Evolutionary conservation across 2,888 invertebrate species (phyloP), one percentile per base, ranked within the genome.

Genomic region (Parelbella ahira): DNA sequence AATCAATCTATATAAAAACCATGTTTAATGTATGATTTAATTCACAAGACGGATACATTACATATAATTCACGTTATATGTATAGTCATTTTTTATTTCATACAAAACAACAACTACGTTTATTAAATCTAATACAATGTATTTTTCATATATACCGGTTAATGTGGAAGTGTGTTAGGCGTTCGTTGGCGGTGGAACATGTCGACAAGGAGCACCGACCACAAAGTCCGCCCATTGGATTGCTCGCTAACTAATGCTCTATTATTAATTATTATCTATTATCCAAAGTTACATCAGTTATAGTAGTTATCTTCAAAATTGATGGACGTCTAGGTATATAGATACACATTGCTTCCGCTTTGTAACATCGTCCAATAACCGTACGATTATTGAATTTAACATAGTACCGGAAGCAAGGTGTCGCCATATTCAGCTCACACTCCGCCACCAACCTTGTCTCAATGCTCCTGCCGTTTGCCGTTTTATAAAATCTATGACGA

Each of bases 11-110:
- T 84, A 84, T 83, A 82, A 82, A 87, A 84, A 82, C 78, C 75
- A 75, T 76, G 80, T 61, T 64, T 70, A 64, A 64, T 48, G 50
- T 61, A 61, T 64, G 68, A 60, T 70, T 65, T 72, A 70, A 61
- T 80, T 86, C 86, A 86, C 83, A 84, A 84, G 84, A 86, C 83
- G 84, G 87, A 86, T 83, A 82, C 78, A 75, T 60, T 75, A 73
- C 83, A 84, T 78, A 83, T 77, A 86, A 83, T 59, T 71, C 62
- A 73, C 74, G 78, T 83, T 79, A 82, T 77, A 84, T 82, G 80
- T 62, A 71, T 73, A 70, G 75, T 74, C 77, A 75, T n/a, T 80
- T 68, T 71, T 80, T 74, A 76, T 68, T 76, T 75, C 82, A 83
- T 84, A 87, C 68, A 86, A 86, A 84, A 86, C 86, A 83, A 82